A percentile compares a stretch with the other conserved stretches of the same genome.
Evolutionary conservation across 2,888 invertebrate species (phyloP).

Genomic region (Glaucopsyche alexis): DNA sequence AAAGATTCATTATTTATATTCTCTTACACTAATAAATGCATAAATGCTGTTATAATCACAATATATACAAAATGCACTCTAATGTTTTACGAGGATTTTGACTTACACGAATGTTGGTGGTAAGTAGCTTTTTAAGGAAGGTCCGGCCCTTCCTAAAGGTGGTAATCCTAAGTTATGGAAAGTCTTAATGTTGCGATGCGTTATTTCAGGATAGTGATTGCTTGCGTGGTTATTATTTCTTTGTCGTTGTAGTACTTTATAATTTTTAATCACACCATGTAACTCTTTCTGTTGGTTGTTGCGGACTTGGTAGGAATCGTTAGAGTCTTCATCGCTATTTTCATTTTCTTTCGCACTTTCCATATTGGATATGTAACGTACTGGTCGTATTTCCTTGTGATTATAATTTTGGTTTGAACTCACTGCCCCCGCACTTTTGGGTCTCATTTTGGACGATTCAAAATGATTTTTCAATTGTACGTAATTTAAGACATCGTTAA

Average conservation of each 20-base stretch:
- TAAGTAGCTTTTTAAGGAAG: conserved; percentile 66
- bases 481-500: conserved; percentile 62
- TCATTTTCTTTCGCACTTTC: conserved; percentile 44
- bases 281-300: conserved; percentile 58
- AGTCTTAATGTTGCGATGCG: conserved; percentile 54
- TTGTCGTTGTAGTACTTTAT: conserved; percentile 68
- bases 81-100: conserved; percentile 39
- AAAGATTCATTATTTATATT: conserved; percentile 24
- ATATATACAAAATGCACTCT: conserved; percentile 48
- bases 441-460: conserved; percentile 62
- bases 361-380: conserved; percentile 47
- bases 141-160: conserved; percentile 70
- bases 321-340: conserved; percentile 38
- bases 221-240: conserved; percentile 48
- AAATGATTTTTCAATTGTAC: conserved; percentile 64
- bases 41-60: conserved; percentile 36
- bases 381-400: conserved; percentile 47
- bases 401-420: conserved; percentile 44
- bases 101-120: conserved; percentile 64
- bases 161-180: conserved; percentile 55
- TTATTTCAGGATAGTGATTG: conserved; percentile 49
- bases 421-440: conserved; percentile 47
- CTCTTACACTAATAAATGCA: conserved; percentile 67
- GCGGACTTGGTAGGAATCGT: conserved; percentile 48
- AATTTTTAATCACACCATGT: conserved; percentile 66